Base-by-base conservation (phyloP, 2,797 vertebrate genomes). In the Sylvia borin region DNA sequence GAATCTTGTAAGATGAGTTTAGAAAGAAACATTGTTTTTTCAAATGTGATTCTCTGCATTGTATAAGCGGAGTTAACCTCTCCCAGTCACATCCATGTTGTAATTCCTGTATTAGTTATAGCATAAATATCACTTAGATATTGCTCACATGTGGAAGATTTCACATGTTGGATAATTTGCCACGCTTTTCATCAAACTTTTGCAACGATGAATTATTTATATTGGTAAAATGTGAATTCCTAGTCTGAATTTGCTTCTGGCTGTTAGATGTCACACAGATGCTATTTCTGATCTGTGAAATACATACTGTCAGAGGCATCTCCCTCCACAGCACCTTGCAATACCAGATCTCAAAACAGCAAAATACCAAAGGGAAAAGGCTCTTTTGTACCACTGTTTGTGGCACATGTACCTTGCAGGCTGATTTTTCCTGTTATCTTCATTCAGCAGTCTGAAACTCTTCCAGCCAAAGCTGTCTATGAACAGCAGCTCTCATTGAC, bases 201-300 rank as follows among this genome's bases (percentile, higher is more conserved):
- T 88, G 47, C 73, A 85, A 57, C 50, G 18, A 31, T 89, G 47
- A 66, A 89, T 93, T 85, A 62, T 68, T 81, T 75, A 60, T 7
- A n/a, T 13, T 42, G 47, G 22, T 73, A 57, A 90, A 91, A 93
- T 50, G 48, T 70, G n/a, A 84, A n/a, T 78, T 85, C 84, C 77
- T 57, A 73, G 66, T 53, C 55, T 86, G 27, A 94, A 88, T 92
- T 88, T 88, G 70, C 51, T 91, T 81, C 90, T 90, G 74, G 55
- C 68, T 88, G 57, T 85, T 85, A 75, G 24, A 70, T 81, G 29
- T 91, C 43, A 78, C 51, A 45, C 4, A n/a, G n/a, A 8, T 34
- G 14, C 6, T 82, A 13, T 81, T 92, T 84, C 66, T 91, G 73
- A 60, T 76, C 66, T 88, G 38, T 82, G 72, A 94, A 88, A 71